Evolutionary conservation across 2,797 vertebrate species (phyloP).

Genomic region (Prunella strophiata): DNA sequence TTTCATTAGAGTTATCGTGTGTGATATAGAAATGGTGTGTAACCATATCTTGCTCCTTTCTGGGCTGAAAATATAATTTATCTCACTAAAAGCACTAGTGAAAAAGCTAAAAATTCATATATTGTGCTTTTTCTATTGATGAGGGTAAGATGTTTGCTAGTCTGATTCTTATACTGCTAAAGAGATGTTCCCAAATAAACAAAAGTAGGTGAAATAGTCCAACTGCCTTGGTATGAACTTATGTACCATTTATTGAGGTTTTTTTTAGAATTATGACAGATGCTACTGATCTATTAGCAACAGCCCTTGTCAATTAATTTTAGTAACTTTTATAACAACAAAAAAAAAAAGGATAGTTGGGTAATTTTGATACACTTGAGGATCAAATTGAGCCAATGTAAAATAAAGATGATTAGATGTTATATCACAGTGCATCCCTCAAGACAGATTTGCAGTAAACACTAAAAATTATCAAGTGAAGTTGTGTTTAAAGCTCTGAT

Average conservation of each 20-base stretch:
- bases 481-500: neutral
- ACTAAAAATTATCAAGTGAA: neutral
- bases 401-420: neutral
- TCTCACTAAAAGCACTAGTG: neutral
- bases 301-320: neutral
- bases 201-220: conserved; percentile 27
- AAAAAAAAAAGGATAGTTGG: neutral
- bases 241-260: neutral
- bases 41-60: neutral
- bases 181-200: conserved; percentile 5
- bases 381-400: neutral
- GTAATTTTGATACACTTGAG: neutral
- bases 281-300: neutral
- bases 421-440: neutral
- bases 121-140: neutral
- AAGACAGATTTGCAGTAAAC: neutral
- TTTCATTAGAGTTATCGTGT: neutral
- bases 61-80: conserved; percentile 14
- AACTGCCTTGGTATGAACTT: neutral
- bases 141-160: neutral
- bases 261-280: neutral
- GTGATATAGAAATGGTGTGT: neutral
- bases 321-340: neutral
- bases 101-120: neutral
- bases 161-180: neutral